Base-by-base conservation (phyloP, 2,888 invertebrate genomes). In the Apotomis turbidana region DNA sequence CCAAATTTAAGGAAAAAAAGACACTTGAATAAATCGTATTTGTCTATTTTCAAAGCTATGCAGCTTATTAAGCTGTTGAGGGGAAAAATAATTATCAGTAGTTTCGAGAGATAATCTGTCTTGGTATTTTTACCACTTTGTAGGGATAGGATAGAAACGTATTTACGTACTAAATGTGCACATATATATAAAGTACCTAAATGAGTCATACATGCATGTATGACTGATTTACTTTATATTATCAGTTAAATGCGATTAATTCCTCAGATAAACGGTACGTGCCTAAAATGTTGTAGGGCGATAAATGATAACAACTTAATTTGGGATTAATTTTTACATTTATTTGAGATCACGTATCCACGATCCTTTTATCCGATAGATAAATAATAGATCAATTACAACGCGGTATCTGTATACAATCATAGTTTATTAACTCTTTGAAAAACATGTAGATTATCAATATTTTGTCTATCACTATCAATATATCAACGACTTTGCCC, bases 261-360 rank as follows among this genome's bases (percentile, higher is more conserved):
- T 59, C 49, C 44, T 38, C 46, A n/a, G 71, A 71, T 60, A 67
- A 71, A 55, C 13, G 5, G 44, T 57, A 70, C 67, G 63, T 69
- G 63, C 12, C 58, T 46, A 63, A 59, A 52, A 41, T 15, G 12
- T n/a, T 27, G 27, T 27, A 27, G 27, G 27, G 27, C 54, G 58
- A 72, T 72, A 58, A 66, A 71, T 61, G 64, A 66, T 70, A 68
- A 68, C 67, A 62, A 58, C 38, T 12, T 44, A 44, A 61, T 61
- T 27, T 5, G 38, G 41, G n/a, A 49, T 67, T 71, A 52, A 58
- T 62, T 71, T 52, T 59, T 44, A 51, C 59, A 70, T 41, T 15
- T 64, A 64, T 57, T 55, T 67, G 61, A 67, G 61, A 71, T 57
- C 67, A 67, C 66, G 55, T 71, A 62, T 69, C 55, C 61, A 49